Evolutionary conservation across 2,888 invertebrate genomes (phyloP), one percentile per base, ranked within the genome.

Genomic region (Parnassius mnemosyne): DNA sequence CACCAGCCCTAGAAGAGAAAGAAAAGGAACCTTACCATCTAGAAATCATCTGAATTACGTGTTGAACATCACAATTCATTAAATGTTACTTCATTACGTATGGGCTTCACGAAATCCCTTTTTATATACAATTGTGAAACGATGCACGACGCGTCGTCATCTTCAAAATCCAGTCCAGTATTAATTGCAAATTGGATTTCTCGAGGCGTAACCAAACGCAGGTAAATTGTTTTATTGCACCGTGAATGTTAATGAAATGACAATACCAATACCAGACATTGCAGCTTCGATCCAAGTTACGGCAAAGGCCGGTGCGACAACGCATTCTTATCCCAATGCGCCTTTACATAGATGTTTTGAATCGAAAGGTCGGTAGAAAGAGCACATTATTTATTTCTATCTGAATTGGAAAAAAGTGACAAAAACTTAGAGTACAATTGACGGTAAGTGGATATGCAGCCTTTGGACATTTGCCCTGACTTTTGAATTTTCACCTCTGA

Each of bases 151-250:
- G 41, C 52, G 56, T 51, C 53, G 61, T 62, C 49, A 49, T 53
- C 57, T 41, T 10, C 34, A n/a, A 50, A 58, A 62, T 62, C 57
- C 62, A 50, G 62, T 62, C 25, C 53, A 57, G 62, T 62, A 57
- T 62, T 62, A 62, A 57, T 62, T 62, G 53, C 57, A 13, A 13
- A 54, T 56, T 16, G 47, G 20, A 44, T 12, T 43, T 60, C 44
- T 51, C 55, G 44, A 41, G 57, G 44, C 47, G 53, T 62, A 57
- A 62, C 62, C 62, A 57, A 62, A 62, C 57, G 53, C 57, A 43
- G 57, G 25, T 52, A 43, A 50, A 62, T 57, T 62, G 62, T 57
- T 57, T 62, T 57, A 57, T 44, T 62, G 57, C 57, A 41, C 3
- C 34, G 34, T 60, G 53, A 53, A 61, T 61, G 13, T 53, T 57